Evolutionary conservation across 2,888 invertebrate genomes (phyloP).

Genomic region (Bhutanitis thaidina): DNA sequence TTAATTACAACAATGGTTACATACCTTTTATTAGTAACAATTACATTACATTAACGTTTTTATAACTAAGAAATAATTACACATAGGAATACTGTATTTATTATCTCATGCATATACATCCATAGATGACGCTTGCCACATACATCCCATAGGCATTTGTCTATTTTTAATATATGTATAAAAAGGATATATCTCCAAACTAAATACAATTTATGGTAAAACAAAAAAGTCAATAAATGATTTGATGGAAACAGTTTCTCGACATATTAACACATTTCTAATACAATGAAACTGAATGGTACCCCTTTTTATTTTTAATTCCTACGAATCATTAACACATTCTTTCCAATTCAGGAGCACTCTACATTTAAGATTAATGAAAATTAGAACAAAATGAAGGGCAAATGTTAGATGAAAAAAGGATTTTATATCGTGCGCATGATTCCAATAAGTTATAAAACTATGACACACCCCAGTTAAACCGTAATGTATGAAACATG

Average conservation of each 20-base stretch:
- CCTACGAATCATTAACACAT: not conserved
- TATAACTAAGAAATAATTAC: slow-evolving; percentile 29
- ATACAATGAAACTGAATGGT: too few relatives aligned
- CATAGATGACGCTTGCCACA: slow-evolving; percentile 5
- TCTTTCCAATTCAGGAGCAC: not conserved
- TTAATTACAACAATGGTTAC: slow-evolving; percentile 42
- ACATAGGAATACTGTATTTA: slow-evolving; percentile 7
- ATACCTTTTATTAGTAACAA: slow-evolving; percentile 47
- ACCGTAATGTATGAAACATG: slow-evolving; percentile 16
- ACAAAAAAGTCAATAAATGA: not conserved
- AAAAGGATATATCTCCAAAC: not conserved
- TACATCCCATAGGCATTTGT: slow-evolving; percentile 6
- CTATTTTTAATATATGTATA: not conserved
- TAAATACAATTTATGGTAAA: not conserved
- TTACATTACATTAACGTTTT: slow-evolving; percentile 30
- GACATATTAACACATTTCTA: too few relatives aligned
- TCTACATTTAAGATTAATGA: not conserved
- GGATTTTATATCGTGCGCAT: slow-evolving; percentile 8
- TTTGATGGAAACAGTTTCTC: too few relatives aligned
- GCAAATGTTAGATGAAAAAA: slow-evolving; percentile 5
- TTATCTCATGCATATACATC: slow-evolving; percentile 13
- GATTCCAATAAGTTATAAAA: not conserved
- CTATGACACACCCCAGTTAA: slow-evolving; percentile 25
- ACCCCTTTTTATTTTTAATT: not conserved
- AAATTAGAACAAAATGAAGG: not conserved